Evolutionary conservation across 2,113 vertebrate species (phyloP).

Genomic region (Lasiurus borealis): DNA sequence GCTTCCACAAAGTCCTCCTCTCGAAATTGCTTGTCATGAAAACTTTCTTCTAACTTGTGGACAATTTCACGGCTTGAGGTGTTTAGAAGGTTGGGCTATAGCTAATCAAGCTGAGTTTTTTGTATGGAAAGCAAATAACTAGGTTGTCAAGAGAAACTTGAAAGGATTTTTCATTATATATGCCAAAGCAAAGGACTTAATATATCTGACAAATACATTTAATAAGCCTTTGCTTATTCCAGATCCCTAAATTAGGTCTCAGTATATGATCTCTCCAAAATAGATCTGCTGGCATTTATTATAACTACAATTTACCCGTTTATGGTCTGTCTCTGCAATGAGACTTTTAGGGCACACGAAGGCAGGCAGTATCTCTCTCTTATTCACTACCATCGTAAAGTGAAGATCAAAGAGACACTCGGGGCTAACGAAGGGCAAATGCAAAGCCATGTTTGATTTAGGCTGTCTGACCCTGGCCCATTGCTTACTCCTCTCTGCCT

Average conservation of each 20-base stretch:
- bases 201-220: conserved; percentile 20
- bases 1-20: neutral
- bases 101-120: neutral
- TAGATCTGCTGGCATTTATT: neutral
- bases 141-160: neutral
- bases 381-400: neutral
- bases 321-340: neutral
- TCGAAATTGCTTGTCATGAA: neutral
- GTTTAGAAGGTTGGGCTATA: neutral
- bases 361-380: neutral
- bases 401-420: neutral
- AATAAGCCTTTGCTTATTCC: neutral
- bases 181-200: conserved; percentile 10
- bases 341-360: neutral
- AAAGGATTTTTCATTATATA: neutral
- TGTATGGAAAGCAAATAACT: neutral
- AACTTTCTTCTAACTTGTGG: conserved; percentile 26
- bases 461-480: neutral
- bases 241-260: neutral
- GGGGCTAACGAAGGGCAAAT: neutral
- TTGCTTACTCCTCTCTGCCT: neutral
- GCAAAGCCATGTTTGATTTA: neutral
- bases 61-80: neutral
- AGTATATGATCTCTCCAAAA: neutral
- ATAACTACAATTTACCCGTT: neutral